phyloP scores from a whole-genome alignment of 1,140 invertebrate genomes.

The Zophobas morio region DNA sequence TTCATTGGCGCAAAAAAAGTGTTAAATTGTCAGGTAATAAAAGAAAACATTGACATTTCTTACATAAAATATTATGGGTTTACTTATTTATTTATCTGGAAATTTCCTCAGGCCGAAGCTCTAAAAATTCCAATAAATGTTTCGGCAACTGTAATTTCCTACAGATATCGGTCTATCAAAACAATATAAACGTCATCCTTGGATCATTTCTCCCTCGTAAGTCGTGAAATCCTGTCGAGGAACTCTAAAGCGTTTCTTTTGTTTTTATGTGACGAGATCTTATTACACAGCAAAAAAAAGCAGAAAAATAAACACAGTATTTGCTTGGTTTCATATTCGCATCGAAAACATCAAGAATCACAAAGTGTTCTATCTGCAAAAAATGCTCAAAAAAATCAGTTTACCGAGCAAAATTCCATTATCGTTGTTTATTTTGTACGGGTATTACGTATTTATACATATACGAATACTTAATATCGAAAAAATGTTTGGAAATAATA shows the following conservation, averaged over 20 bases:
- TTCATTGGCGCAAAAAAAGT: background rate
- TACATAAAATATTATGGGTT: background rate
- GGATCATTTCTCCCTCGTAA: constrained; percentile 11
- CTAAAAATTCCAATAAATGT: constrained; percentile 27
- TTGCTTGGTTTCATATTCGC: too few relatives aligned
- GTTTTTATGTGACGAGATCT: constrained; percentile 2
- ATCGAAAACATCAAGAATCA: too few relatives aligned
- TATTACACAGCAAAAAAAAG: background rate
- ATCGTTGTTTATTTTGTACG: too few relatives aligned
- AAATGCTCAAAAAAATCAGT: too few relatives aligned
- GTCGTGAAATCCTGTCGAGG: constrained; percentile 2
- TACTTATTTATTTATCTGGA: background rate
- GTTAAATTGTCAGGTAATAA: constrained; percentile 8
- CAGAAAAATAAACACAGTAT: too few relatives aligned
- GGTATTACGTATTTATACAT: too few relatives aligned
- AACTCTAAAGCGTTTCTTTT: constrained; percentile 3
- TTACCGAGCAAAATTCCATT: too few relatives aligned
- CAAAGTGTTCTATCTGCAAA: too few relatives aligned
- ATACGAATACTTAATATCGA: too few relatives aligned
- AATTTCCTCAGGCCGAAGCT: constrained; percentile 3
- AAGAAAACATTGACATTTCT: background rate
- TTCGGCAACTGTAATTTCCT: constrained; percentile 20
- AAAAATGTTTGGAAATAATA: too few relatives aligned
- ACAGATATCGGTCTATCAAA: constrained; percentile 23
- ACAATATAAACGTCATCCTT: constrained; percentile 29